A percentile compares a stretch with the other conserved stretches of the same genome.
Evolutionary conservation across 2,888 invertebrate species (phyloP).

Genomic region (Neocrepidodera transversa): DNA sequence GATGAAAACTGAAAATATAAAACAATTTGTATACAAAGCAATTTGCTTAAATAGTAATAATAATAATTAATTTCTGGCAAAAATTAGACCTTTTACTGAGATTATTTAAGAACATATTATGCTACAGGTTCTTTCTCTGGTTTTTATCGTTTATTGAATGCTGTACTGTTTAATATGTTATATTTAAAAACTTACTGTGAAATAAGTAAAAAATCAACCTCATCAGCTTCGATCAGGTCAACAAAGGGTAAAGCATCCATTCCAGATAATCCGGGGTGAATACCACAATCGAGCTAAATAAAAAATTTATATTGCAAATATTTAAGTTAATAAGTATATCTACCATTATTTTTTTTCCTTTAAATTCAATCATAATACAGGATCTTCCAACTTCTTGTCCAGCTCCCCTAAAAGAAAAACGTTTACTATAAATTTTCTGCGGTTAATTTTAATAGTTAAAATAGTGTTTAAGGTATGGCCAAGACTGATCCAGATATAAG

Average conservation of each 20-base stretch:
- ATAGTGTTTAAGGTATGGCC: too few species aligned
- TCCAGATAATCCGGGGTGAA: slow-evolving; percentile 96
- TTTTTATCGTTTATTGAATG: too few species aligned
- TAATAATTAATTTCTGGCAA: neutral
- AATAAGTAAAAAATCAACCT: slow-evolving; percentile 92
- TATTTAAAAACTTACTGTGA: slow-evolving; percentile 71
- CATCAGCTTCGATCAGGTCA: slow-evolving; percentile 96
- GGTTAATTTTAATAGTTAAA: too few species aligned
- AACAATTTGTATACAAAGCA: neutral
- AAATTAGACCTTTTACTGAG: neutral
- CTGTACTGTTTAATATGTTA: too few species aligned
- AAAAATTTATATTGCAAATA: slow-evolving; percentile 39
- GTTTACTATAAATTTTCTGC: too few species aligned
- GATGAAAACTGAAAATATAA: slow-evolving; percentile 81
- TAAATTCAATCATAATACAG: slow-evolving; percentile 97
- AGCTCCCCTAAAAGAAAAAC: slow-evolving; percentile 73
- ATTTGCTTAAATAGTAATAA: too few species aligned
- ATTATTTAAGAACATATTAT: too few species aligned
- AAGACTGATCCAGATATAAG: too few species aligned
- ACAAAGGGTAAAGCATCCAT: slow-evolving; percentile 98
- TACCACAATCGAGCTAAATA: slow-evolving; percentile 90
- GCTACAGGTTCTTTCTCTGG: too few species aligned
- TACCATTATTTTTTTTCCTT: slow-evolving; percentile 96
- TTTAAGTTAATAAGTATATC: slow-evolving; percentile 2
- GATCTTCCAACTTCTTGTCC: slow-evolving; percentile 99